Conservation (phyloP, 2,888 invertebrate species). For the Psylliodes chrysocephalus region DNA sequence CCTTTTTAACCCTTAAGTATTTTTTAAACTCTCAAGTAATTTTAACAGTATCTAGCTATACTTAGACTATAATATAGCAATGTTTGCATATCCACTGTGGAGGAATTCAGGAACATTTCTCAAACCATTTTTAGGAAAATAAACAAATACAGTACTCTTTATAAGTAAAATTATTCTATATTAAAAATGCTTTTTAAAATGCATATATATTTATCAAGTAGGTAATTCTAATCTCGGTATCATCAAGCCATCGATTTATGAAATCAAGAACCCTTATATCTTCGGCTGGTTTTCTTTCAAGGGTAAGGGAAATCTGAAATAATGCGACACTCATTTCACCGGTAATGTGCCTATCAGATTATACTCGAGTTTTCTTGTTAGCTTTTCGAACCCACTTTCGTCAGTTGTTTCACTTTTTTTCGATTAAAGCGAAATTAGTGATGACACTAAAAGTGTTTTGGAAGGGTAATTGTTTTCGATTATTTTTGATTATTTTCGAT, state of each 20-base stretch:
- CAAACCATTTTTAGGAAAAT: no score
- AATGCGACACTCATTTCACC: slow-evolving; percentile 6
- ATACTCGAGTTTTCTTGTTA: slow-evolving; percentile 9
- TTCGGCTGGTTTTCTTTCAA: slow-evolving; percentile 19
- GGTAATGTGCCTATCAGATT: slow-evolving; percentile 16
- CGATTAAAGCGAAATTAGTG: background rate
- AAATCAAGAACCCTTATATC: slow-evolving; percentile 33
- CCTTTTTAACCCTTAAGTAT: no score
- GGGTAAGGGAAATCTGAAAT: slow-evolving; percentile 27
- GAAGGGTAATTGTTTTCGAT: background rate
- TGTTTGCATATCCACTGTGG: no score
- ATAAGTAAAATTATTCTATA: no score
- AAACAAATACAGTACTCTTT: no score
- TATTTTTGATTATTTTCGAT: no score
- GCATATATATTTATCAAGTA: no score
- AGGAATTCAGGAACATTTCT: no score
- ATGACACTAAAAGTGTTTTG: background rate
- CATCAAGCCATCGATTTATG: slow-evolving; percentile 40
- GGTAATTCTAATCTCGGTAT: slow-evolving; percentile 3
- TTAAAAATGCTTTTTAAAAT: no score
- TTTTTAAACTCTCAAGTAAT: no score
- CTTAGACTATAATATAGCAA: no score
- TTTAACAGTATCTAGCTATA: no score
- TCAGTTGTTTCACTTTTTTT: background rate
- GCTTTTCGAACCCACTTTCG: background rate